Base-by-base conservation (phyloP, 2,888 invertebrate genomes). In the Teleiodes luculella region DNA sequence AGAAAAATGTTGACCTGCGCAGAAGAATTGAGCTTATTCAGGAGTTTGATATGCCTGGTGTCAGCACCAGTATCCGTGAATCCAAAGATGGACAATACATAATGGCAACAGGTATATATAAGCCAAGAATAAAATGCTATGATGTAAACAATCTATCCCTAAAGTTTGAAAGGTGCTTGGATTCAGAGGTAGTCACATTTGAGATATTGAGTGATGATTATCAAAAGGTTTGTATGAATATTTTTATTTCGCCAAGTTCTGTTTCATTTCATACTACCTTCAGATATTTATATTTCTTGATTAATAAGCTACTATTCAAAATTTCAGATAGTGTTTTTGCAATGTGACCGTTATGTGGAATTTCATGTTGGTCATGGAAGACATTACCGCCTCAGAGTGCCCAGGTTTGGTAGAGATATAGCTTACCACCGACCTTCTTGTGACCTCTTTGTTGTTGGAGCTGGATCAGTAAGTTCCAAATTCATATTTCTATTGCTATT, bases 31-130 rank as follows among this genome's bases (percentile, higher is more conserved):
- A 99, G 83, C 92, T 99, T 39, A 96, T 99, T 63, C 99, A 99
- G 86, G 99, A 99, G 76, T 99, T 99, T 91, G 97, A 98, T 67
- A 99, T 99, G 99, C 99, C 99, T 24, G 97, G 94, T 48, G 92
- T 99, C 0, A 97, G 98, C 73, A 95, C 94, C 14, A 93, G 93
- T 51, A 91, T 99, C 20, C 91, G 93, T 70, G 92, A 97, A 60
- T 96, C 98, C 7, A 94, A 92, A 65, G 98, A 99, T 91, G 96
- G 96, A 14, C 95, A 98, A 62, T 98, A 96, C 74, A 94, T 99
- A 58, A 90, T 98, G 74, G 96, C 96, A 1, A 95, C 98, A 33
- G 99, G 99, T 47, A 96, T 95, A 59, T 99, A 99, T 78, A 99
- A 99, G 76, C 99, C 99, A 0, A 91, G 98, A 69, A 91, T 99